A percentile compares a stretch with the other conserved stretches of the same genome.
Conservation (phyloP, 2,113 vertebrate genomes). For the Microcebus lehilahytsara region DNA sequence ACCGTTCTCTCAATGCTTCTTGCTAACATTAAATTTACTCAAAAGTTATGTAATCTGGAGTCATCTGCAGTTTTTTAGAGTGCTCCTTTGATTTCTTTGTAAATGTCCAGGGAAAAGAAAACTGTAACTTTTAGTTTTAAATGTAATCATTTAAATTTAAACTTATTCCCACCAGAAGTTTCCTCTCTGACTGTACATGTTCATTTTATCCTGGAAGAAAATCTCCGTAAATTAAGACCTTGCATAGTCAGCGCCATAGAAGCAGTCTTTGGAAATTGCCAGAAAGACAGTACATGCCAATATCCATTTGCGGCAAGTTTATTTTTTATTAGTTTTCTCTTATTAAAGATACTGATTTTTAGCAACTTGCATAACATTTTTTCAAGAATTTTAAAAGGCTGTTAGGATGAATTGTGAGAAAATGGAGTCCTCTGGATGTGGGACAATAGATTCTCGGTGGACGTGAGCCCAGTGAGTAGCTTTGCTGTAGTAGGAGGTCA, state of each 20-base stretch:
- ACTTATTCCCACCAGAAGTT: not conserved
- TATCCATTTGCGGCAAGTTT: constrained; percentile 19
- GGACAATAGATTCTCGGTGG: not conserved
- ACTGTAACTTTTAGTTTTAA: not conserved
- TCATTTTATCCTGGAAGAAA: not conserved
- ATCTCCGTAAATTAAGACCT: not conserved
- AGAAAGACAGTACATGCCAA: not conserved
- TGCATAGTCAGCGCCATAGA: not conserved
- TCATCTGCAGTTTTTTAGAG: not conserved
- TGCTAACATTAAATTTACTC: constrained; percentile 8
- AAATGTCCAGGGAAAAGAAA: constrained; percentile 30
- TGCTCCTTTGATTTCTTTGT: not conserved
- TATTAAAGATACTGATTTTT: constrained; percentile 37
- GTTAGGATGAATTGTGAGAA: not conserved
- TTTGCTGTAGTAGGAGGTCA: not conserved
- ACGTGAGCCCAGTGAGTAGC: not conserved
- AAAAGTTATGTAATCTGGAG: not conserved
- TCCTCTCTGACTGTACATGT: not conserved
- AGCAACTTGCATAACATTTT: not conserved
- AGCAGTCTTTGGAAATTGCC: constrained; percentile 21
- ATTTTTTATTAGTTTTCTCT: not conserved
- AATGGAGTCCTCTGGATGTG: not conserved
- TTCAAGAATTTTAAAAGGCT: not conserved
- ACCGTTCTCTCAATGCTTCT: not conserved
- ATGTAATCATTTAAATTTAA: not conserved